These are phyloP conservation scores for Rachycentron canadum DNA, from an alignment of 2,797 vertebrate species.

Conservation along the genomic window DNA sequence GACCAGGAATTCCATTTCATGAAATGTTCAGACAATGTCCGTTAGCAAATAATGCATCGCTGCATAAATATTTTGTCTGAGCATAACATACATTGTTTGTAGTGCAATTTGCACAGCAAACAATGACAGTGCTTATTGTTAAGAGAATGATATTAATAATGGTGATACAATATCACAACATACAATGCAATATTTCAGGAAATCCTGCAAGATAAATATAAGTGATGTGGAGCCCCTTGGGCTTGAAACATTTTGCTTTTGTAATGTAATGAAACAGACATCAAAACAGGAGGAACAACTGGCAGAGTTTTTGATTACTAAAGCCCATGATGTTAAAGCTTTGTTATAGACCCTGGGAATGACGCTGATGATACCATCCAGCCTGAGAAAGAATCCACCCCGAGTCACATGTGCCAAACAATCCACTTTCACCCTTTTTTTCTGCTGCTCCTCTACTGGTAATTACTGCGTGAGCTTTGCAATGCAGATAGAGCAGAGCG, in stretches of 20 bases:
- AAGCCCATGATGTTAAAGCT: not conserved
- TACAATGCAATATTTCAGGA: too few species aligned
- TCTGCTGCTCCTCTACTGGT: slow-evolving; percentile 52
- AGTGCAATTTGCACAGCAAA: not conserved
- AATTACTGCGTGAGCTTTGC: slow-evolving; percentile 73
- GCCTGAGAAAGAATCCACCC: slow-evolving; percentile 37
- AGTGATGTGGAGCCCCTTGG: not conserved
- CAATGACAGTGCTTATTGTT: not conserved
- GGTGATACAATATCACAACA: too few species aligned
- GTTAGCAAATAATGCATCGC: too few species aligned
- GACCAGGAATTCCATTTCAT: not conserved
- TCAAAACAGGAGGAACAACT: not conserved
- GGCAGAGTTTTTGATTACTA: too few species aligned
- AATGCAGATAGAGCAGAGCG: slow-evolving; percentile 70
- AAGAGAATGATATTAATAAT: too few species aligned
- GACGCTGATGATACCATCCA: not conserved
- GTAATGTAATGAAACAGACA: not conserved
- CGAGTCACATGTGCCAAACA: slow-evolving; percentile 41
- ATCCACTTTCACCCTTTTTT: slow-evolving; percentile 19
- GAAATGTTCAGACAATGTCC: not conserved
- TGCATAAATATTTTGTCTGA: too few species aligned
- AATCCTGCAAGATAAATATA: not conserved
- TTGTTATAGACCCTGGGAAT: not conserved
- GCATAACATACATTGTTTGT: too few species aligned
- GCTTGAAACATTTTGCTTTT: not conserved